phyloP scores from a whole-genome alignment of 1,140 invertebrate species.

The Monochamus saltuarius region DNA sequence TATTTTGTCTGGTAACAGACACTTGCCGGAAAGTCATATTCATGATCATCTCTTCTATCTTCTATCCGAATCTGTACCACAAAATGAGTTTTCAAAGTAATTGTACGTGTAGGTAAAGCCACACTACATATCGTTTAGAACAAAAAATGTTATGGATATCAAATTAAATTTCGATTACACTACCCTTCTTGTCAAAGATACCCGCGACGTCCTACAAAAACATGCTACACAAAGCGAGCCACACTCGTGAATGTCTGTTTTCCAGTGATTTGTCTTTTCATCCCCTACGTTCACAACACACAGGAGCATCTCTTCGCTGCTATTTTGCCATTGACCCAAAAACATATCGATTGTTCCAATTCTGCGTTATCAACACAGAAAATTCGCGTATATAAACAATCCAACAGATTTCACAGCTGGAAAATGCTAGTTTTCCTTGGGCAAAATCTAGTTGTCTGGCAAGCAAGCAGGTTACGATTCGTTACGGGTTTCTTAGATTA shows the following conservation, averaged over 20 bases:
- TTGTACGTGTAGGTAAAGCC: no score
- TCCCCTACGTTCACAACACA: slow-evolving; percentile 1
- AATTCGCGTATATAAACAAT: background rate
- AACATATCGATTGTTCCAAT: slow-evolving; percentile 20
- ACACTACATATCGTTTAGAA: no score
- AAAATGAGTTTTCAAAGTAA: no score
- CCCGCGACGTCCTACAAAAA: no score
- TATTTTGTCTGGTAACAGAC: slow-evolving; percentile 16
- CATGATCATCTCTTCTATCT: background rate
- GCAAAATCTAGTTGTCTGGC: background rate
- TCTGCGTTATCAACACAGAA: background rate
- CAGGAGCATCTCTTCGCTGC: background rate
- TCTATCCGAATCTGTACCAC: background rate
- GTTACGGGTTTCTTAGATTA: no score
- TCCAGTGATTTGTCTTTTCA: background rate
- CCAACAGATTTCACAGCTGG: no score
- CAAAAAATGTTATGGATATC: no score
- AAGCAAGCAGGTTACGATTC: background rate
- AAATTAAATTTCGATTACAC: no score
- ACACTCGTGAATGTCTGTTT: no score
- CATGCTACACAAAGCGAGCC: no score
- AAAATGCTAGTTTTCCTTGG: background rate
- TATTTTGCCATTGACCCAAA: slow-evolving; percentile 11
- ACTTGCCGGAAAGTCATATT: slow-evolving; percentile 4
- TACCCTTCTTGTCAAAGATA: no score